Evolutionary conservation across 1,140 invertebrate species (phyloP).

Genomic region (Chironomus striatipennis): DNA sequence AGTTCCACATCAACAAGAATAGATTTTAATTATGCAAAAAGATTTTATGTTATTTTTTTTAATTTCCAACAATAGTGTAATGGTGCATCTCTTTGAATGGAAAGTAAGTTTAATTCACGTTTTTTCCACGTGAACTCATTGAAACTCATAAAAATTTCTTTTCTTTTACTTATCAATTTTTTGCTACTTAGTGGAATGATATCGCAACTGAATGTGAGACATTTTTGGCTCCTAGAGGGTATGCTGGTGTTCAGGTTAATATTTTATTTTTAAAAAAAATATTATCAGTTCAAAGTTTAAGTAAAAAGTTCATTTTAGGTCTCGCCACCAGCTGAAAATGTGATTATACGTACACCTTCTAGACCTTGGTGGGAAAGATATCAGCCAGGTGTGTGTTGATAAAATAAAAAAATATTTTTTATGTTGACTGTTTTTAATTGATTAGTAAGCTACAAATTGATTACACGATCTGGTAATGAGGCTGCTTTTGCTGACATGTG

Average conservation of each 20-base stretch:
- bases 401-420: background rate
- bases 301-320: conserved; percentile 35
- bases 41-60: conserved; percentile 27
- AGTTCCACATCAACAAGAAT: background rate
- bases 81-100: conserved; percentile 66
- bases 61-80: conserved; percentile 35
- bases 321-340: conserved; percentile 25
- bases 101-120: conserved; percentile 42
- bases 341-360: conserved; percentile 26
- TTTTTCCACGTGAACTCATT: conserved; percentile 44
- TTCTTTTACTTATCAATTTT: background rate
- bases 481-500: conserved; percentile 67
- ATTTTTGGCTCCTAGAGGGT: conserved; percentile 59
- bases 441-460: conserved; percentile 72
- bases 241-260: conserved; percentile 63
- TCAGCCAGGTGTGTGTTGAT: background rate
- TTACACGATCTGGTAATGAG: conserved; percentile 66
- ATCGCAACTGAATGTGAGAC: conserved; percentile 63
- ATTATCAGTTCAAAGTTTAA: background rate
- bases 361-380: conserved; percentile 71
- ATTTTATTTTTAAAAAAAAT: no score
- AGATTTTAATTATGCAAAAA: no score
- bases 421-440: conserved; percentile 51
- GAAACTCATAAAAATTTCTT: conserved; percentile 42
- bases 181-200: conserved; percentile 44